Percentiles rank a stretch among this genome's conserved stretches.
Evolutionary conservation across 2,797 vertebrate genomes (phyloP).

Genomic region (Karalla daura): DNA sequence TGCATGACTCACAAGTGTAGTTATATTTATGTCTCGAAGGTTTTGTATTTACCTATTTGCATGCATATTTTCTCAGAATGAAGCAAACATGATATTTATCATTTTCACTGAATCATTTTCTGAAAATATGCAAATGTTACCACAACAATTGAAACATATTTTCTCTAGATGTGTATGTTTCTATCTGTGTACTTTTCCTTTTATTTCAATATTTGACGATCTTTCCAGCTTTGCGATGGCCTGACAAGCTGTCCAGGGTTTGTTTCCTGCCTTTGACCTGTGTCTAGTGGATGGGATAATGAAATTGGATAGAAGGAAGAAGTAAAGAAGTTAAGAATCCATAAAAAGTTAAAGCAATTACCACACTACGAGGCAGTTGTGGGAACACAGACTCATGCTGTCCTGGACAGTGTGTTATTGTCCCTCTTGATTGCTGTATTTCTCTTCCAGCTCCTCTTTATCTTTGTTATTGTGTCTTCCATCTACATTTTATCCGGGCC

Average conservation of each 20-base stretch:
- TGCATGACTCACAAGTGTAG: slow-evolving; percentile 2
- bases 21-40: slow-evolving; percentile 23
- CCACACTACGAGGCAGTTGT: not conserved
- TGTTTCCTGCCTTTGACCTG: no score
- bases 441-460: slow-evolving; percentile 17
- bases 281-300: no score
- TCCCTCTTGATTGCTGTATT: slow-evolving; percentile 13
- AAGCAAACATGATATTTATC: not conserved
- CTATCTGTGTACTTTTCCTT: no score
- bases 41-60: no score
- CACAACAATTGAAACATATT: not conserved
- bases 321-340: not conserved
- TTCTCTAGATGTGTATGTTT: not conserved
- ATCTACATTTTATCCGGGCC: slow-evolving; percentile 50
- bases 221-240: no score
- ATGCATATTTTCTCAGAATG: not conserved
- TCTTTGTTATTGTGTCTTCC: slow-evolving; percentile 50
- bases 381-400: not conserved
- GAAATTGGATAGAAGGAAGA: no score
- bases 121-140: not conserved
- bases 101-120: slow-evolving; percentile 8
- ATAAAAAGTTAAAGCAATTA: not conserved
- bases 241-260: no score
- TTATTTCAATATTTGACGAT: no score
- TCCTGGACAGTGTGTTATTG: slow-evolving; percentile 6